Percentiles rank a stretch among this genome's conserved stretches.
Evolutionary conservation across 2,113 vertebrate genomes (phyloP).

Genomic region (Bucco capensis): DNA sequence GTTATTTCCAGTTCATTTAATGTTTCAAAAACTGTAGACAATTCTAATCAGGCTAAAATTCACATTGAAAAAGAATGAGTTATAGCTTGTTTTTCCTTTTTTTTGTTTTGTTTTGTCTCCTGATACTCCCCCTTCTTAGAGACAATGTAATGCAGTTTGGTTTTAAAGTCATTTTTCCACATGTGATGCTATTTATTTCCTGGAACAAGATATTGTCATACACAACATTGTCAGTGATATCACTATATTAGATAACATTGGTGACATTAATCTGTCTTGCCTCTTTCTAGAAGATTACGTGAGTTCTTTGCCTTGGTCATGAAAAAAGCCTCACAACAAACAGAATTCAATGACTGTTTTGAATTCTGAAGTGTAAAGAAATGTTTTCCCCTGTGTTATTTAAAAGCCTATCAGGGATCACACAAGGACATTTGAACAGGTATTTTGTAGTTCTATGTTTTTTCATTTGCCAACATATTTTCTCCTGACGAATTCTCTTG

Average conservation of each 20-base stretch:
- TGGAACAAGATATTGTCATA: neutral
- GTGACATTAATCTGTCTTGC: neutral
- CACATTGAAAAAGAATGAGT: neutral
- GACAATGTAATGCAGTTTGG: neutral
- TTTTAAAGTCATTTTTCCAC: neutral
- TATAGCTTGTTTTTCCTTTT: neutral
- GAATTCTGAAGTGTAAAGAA: neutral
- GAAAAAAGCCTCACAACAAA: neutral
- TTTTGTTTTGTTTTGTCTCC: neutral
- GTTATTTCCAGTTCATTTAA: neutral
- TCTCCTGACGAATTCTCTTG: neutral
- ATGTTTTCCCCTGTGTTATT: neutral
- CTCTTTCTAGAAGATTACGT: neutral
- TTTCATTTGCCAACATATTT: neutral
- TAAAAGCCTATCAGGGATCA: neutral
- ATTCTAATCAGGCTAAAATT: neutral
- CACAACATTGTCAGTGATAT: neutral
- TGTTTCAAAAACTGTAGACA: neutral
- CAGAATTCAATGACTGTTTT: neutral
- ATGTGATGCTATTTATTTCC: neutral
- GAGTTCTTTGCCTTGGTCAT: neutral
- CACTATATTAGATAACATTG: neutral
- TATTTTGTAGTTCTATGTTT: neutral
- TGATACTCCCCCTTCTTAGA: rapidly evolving
- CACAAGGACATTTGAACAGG: neutral